Evolutionary conservation across 2,113 vertebrate species (phyloP), one percentile per base, ranked within the genome.

Genomic region (Tringa solitaria): DNA sequence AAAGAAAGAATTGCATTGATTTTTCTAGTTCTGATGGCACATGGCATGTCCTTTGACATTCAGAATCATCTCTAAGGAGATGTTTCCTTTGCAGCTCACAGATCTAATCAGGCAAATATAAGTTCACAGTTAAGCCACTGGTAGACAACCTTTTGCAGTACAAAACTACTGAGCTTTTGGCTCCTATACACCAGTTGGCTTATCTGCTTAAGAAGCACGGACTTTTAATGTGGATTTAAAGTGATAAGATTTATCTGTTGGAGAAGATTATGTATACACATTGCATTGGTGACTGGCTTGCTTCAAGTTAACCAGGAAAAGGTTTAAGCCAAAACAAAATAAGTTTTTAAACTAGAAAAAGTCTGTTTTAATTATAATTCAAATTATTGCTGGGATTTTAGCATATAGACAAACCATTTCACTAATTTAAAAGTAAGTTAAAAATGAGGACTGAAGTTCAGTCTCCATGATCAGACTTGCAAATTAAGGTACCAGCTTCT

Each of bases 41-140:
- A 89, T 56, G 14, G 12, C 20, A 1, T 60, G 77, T 84, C 56
- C 93, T 84, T 89, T 89, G 90, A 91, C 90, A 87, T 94, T 93
- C 18, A 37, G 30, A 82, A 94, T 85, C 81, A 82, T 82, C 78
- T 95, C 94, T 95, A 84, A 94, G 84, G 96, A 93, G 65, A 76
- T 60, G 50, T 68, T 94, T 91, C 76, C 59, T 75, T 80, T 90
- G 68, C 26, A 84, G 45, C 51, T 79, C 76, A 61, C 35, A 94
- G 30, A 93, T 84, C 51, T 81, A 59, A 81, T 90, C 77, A 54
- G 69, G 46, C 39, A 80, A 79, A 73, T 68, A 17, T 5, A 81
- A 74, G 27, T 61, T 89, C 65, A 79, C 61, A 82, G 27, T 82
- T 89, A 64, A 81, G 18, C 37, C 65, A 60, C 30, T 74, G 56